phyloP scores from a whole-genome alignment of 1,140 invertebrate genomes.

The Acromyrmex heyeri region DNA sequence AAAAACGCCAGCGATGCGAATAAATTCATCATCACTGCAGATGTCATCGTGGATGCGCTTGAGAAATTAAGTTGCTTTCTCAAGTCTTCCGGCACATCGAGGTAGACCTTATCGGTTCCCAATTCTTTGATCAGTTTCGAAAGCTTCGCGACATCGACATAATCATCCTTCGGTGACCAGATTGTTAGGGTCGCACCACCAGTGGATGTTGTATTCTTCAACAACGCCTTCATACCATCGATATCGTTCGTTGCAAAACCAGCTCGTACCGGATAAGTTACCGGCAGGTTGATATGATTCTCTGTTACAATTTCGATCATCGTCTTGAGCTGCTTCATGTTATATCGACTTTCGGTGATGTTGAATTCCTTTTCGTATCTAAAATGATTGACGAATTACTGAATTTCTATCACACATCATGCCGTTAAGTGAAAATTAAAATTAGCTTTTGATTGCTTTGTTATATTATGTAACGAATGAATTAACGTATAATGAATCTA shows the following conservation, averaged over 20 bases:
- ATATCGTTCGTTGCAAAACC: slow-evolving; percentile 90
- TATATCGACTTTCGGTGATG: slow-evolving; percentile 89
- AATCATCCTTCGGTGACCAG: slow-evolving; percentile 90
- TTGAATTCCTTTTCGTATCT: slow-evolving; percentile 77
- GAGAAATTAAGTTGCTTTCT: slow-evolving; percentile 84
- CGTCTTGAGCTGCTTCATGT: slow-evolving; percentile 89
- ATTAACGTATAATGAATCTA: too few species aligned
- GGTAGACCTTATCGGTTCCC: slow-evolving; percentile 89
- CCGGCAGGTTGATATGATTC: slow-evolving; percentile 88
- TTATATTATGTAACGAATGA: background rate
- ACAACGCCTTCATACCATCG: slow-evolving; percentile 86
- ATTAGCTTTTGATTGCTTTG: background rate
- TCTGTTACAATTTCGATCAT: slow-evolving; percentile 91
- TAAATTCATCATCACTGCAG: background rate
- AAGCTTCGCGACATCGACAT: slow-evolving; percentile 88
- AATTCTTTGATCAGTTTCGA: slow-evolving; percentile 88
- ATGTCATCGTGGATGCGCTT: slow-evolving; percentile 19
- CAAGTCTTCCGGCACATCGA: slow-evolving; percentile 90
- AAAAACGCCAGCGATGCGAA: slow-evolving; percentile 52
- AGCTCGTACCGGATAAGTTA: slow-evolving; percentile 95
- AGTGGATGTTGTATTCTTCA: slow-evolving; percentile 82
- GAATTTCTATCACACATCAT: background rate
- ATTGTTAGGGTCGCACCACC: slow-evolving; percentile 89
- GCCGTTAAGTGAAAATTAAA: background rate
- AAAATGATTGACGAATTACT: slow-evolving; percentile 58